Conservation (phyloP, 2,797 vertebrate species). For the Diplodus puntazzo region DNA sequence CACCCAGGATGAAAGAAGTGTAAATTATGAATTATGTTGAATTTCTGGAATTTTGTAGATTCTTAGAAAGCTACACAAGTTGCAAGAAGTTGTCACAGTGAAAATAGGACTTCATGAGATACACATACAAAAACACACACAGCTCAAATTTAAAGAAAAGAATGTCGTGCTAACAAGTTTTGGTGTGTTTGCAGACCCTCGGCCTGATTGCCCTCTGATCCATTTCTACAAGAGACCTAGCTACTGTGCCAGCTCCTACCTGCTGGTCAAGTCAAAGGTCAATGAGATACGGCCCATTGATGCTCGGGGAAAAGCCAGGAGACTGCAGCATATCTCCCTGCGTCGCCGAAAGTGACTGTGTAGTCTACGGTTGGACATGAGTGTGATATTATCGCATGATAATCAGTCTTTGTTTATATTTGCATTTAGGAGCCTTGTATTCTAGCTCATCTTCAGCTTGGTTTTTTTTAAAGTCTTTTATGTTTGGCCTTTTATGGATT, state of each 20-base stretch:
- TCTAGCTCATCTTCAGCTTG: neutral
- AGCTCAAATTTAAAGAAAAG: neutral
- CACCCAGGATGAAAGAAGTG: too few relatives aligned
- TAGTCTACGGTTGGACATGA: neutral
- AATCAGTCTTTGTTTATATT: neutral
- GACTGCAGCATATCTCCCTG: constrained; percentile 91
- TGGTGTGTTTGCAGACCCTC: constrained; percentile 45
- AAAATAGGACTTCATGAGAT: neutral
- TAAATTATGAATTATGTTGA: too few relatives aligned
- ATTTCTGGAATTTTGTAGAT: too few relatives aligned
- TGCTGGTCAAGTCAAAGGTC: constrained; percentile 75
- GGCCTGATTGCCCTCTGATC: constrained; percentile 62
- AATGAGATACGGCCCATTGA: constrained; percentile 85
- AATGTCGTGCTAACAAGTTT: neutral
- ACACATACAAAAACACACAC: neutral
- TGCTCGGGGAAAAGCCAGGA: constrained; percentile 89
- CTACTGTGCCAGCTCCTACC: constrained; percentile 84
- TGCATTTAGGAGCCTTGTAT: neutral
- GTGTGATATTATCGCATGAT: neutral
- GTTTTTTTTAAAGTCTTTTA: neutral
- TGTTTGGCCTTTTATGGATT: too few relatives aligned
- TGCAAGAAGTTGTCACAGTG: neutral
- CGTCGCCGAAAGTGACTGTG: constrained; percentile 85
- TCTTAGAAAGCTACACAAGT: neutral
- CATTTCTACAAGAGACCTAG: constrained; percentile 85